phyloP scores from a whole-genome alignment of 2,888 invertebrate species.

The Drosophila gaucha region DNA sequence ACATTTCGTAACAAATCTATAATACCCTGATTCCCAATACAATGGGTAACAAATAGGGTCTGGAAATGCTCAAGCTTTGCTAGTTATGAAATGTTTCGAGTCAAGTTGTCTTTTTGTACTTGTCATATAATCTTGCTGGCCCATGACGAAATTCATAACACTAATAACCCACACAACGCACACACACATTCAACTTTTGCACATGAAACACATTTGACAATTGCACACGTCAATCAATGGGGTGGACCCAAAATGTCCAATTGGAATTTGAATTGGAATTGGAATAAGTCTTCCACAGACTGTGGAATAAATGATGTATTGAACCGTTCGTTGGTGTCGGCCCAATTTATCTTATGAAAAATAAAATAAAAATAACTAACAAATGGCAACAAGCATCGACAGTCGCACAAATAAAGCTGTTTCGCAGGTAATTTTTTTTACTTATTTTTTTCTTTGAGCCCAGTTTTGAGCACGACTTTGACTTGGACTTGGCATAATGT shows the following conservation, averaged over 20 bases:
- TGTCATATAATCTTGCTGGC: conserved; percentile 7
- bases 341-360: conserved; percentile 37
- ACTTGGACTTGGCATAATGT: conserved; percentile 51
- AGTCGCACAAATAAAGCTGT: conserved; percentile 45
- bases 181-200: conserved; percentile 6
- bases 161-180: conserved; percentile 25
- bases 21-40: background rate
- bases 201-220: conserved; percentile 39
- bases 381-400: conserved; percentile 17
- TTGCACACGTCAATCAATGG: conserved; percentile 49
- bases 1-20: too few relatives aligned
- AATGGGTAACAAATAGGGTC: background rate
- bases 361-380: conserved; percentile 5
- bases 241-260: conserved; percentile 8
- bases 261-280: conserved; percentile 13
- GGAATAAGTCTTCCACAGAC: conserved; percentile 22
- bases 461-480: conserved; percentile 39
- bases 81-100: conserved; percentile 6
- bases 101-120: background rate
- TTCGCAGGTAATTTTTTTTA: conserved; percentile 28
- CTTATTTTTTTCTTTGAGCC: conserved; percentile 13
- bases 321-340: conserved; percentile 21
- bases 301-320: conserved; percentile 44
- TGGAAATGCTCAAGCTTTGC: background rate
- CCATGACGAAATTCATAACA: conserved; percentile 24